phyloP scores from a whole-genome alignment of 2,113 vertebrate genomes.

The Megatriorchis doriae region DNA sequence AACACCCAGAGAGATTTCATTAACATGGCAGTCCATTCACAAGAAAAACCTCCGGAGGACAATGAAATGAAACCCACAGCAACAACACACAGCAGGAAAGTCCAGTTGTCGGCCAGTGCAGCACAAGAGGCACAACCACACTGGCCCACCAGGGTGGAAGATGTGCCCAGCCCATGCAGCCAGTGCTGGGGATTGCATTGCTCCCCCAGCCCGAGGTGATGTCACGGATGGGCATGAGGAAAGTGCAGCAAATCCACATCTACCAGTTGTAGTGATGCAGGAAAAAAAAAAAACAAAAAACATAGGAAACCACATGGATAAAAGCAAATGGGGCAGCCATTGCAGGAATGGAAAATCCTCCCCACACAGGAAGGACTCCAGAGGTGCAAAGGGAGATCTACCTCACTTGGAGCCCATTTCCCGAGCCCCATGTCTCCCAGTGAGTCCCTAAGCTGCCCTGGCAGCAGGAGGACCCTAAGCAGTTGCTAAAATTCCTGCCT shows the following conservation, averaged over 20 bases:
- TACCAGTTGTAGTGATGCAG: background rate
- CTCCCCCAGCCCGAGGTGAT: background rate
- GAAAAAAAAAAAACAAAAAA: fast-evolving
- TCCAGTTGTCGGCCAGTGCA: background rate
- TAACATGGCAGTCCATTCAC: background rate
- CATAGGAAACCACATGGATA: background rate
- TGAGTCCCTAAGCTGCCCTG: background rate
- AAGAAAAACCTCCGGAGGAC: background rate
- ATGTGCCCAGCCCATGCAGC: background rate
- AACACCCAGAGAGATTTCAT: background rate
- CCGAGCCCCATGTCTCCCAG: fast-evolving
- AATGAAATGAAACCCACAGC: background rate
- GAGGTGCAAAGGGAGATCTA: background rate
- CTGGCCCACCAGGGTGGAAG: background rate
- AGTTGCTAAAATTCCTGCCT: background rate
- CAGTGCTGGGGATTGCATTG: fast-evolving
- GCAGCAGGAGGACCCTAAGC: background rate
- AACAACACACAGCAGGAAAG: background rate
- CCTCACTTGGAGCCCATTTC: fast-evolving
- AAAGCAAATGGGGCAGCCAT: background rate
- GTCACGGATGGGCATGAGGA: background rate
- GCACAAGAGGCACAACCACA: background rate
- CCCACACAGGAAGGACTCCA: fast-evolving
- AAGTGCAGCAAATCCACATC: background rate
- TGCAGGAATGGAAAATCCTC: background rate